Evolutionary conservation across 2,888 invertebrate species (phyloP), one percentile per base, ranked within the genome.

Genomic region (Petrolisthes cinctipes): DNA sequence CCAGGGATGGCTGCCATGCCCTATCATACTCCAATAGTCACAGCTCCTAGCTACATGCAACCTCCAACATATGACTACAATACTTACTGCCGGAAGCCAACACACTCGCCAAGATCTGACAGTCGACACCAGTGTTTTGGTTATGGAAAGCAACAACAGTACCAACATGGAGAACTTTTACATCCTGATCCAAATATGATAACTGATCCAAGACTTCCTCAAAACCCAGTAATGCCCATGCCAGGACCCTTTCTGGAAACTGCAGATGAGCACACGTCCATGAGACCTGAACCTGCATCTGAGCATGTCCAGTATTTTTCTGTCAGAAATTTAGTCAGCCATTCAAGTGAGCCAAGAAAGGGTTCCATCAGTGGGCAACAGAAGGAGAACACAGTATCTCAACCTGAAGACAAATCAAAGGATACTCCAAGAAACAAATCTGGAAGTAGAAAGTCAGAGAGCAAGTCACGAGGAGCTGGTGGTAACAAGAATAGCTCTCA

Each of bases 301-400:
- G 90, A 90, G 23, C 90, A 89, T 68, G 90, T 90, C 5, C 82
- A 89, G 53, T 90, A 83, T 71, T 90, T 90, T 54, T 90, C 90
- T 56, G 90, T 90, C 14, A 89, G 87, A 57, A 89, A 90, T 23
- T 81, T 90, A 37, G 90, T 90, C 4, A 90, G 90, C 68, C 90
- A 89, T 66, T 83, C 78, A 7, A 89, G 79, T 76, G 89, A 89
- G 57, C 82, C 86, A 71, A 82, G 89, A 6, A 89, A 90, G 68
- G 75, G 84, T n/a, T 82, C 86, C 54, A 76, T 88, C 20, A 88
- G 53, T 61, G 81, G 80, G n/a, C 82, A 84, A 61, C 84, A 89
- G 81, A 87, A 89, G 6, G 89, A 89, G n/a, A 75, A n/a, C 20
- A n/a, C 85, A 17, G n/a, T 81, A 66, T 53, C 82, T 37, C 86